Base-by-base conservation (phyloP, 2,113 vertebrate species). In the Dromas ardeola region DNA sequence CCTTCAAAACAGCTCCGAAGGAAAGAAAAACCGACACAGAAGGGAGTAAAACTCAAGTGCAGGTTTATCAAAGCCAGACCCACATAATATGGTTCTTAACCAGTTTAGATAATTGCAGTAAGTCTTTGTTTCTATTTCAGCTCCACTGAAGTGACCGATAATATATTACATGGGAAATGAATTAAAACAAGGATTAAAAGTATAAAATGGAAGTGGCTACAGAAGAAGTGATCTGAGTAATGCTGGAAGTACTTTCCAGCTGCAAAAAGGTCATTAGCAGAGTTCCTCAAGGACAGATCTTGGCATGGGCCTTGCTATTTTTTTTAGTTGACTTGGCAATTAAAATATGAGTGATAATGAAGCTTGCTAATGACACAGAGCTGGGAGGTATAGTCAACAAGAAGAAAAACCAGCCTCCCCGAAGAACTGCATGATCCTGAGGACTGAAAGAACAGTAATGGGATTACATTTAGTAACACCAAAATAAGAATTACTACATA, bases 261-360 rank as follows among this genome's bases (percentile, higher is more conserved):
- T 90, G 50, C 79, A 90, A 81, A 89, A 94, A 82, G 34, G 80
- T 90, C 85, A 90, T 61, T 86, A 96, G 66, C 49, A 80, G 62
- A 86, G 78, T 10, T 96, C 81, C 32, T 82, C 71, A 95, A 96
- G 67, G 85, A 88, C 62, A 50, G 22, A 11, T 66, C 78, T 85
- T 96, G 87, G 87, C 93, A 83, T 9, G 9, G 30, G 10, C 49
- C 20, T 52, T 79, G 62, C 26, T 84, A 25, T 22, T 92, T 77
- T 89, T 89, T 70, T 49, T 2, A 61, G 34, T 90, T 87, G 70
- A 82, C 49, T 69, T 79, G 30, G 78, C 78, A 96, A 93, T 95
- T 96, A 96, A 95, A 93, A 81, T 20, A 63, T 2, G 6, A 96
- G 49, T 73, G 90, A 94, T 90, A 93, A 85, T n/a, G 66, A 91